Conservation (phyloP, 2,888 invertebrate genomes). For the Andrena fulva region DNA sequence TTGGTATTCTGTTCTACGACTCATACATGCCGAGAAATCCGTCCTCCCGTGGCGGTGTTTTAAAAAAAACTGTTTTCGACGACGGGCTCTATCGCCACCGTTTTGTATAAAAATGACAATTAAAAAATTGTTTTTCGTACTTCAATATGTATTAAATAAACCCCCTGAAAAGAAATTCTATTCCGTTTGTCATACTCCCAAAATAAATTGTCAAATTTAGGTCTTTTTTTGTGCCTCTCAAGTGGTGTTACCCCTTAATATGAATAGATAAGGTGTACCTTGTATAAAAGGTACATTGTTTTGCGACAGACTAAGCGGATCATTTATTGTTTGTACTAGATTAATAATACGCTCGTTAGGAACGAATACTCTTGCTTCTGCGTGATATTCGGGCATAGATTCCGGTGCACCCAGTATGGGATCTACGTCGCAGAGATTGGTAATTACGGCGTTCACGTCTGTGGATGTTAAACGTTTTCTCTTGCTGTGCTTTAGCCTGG, state of each 20-base stretch:
- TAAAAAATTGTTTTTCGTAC: no score
- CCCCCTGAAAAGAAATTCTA: no score
- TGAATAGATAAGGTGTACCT: conserved; percentile 68
- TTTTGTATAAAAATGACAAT: no score
- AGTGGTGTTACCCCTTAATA: neutral
- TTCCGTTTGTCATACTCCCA: no score
- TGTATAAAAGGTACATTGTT: conserved; percentile 79
- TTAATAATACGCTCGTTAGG: conserved; percentile 80
- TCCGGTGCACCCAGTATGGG: conserved; percentile 81
- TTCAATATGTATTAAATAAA: no score
- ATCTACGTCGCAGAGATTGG: conserved; percentile 82
- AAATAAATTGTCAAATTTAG: no score
- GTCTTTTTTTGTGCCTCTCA: no score
- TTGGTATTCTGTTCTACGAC: no score
- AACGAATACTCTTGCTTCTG: conserved; percentile 82
- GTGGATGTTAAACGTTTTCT: conserved; percentile 77
- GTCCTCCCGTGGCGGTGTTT: no score
- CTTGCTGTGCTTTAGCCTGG: conserved; percentile 82
- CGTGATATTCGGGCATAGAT: conserved; percentile 80
- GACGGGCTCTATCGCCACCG: no score
- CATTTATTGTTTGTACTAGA: conserved; percentile 77
- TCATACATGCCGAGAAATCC: no score
- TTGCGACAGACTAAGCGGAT: conserved; percentile 78
- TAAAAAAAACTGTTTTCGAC: no score
- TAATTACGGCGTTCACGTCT: conserved; percentile 82